Percentiles rank a stretch among this genome's conserved stretches.
Evolutionary conservation across 2,113 vertebrate species (phyloP).

Genomic region (Zosterops lateralis): DNA sequence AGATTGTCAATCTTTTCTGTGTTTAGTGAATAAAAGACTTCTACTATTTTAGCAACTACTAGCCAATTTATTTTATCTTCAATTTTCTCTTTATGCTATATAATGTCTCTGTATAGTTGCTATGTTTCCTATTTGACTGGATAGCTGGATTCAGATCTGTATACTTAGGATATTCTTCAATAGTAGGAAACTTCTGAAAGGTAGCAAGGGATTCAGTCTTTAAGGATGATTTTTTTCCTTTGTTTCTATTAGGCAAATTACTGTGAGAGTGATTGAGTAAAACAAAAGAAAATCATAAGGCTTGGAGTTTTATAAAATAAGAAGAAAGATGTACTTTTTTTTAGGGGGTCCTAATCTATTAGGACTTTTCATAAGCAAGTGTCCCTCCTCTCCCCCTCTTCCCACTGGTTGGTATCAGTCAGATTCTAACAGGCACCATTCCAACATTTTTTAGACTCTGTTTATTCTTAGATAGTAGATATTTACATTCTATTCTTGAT

Average conservation of each 20-base stretch:
- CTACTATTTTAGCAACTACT: background rate
- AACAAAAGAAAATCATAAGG: background rate
- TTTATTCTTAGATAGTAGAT: background rate
- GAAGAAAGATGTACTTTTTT: background rate
- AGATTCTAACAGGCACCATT: background rate
- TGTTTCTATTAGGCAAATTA: background rate
- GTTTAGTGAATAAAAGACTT: background rate
- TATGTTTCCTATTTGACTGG: background rate
- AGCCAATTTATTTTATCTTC: background rate
- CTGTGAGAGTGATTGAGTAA: background rate
- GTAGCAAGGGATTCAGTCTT: background rate
- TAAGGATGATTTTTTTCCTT: background rate
- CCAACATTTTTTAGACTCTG: background rate
- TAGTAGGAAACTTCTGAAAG: background rate
- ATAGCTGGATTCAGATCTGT: background rate
- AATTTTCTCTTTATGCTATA: background rate
- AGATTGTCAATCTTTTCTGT: background rate
- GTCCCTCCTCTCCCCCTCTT: background rate
- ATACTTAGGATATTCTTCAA: background rate
- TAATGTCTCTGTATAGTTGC: background rate
- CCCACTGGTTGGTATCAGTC: background rate
- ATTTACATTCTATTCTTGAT: background rate
- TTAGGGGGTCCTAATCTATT: background rate
- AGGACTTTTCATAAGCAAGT: background rate
- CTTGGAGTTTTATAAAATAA: background rate